These are phyloP conservation scores for Xanthia icteritia DNA, from an alignment of 2,888 invertebrate species.

Conservation along the genomic window DNA sequence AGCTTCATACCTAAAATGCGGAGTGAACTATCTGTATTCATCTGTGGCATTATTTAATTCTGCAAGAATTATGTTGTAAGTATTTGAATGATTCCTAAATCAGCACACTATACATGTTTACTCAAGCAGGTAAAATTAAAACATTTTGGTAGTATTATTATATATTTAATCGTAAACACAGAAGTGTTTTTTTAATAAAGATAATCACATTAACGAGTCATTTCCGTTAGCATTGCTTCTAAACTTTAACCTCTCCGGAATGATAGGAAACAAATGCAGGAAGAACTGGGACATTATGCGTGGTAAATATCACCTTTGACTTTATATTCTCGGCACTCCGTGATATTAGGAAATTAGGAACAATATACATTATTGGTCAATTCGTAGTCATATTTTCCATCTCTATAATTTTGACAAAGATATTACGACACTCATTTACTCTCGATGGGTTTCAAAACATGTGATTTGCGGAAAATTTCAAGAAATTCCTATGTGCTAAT, in stretches of 20 bases:
- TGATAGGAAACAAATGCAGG: neutral
- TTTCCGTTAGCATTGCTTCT: neutral
- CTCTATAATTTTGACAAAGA: neutral
- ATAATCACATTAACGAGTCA: neutral
- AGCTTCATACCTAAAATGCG: no score
- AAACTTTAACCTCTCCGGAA: conserved; percentile 14
- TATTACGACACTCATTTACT: no score
- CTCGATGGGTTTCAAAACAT: neutral
- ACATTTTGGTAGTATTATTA: neutral
- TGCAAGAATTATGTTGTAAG: neutral
- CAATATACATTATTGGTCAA: neutral
- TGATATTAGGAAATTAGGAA: neutral
- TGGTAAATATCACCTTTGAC: no score
- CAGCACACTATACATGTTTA: neutral
- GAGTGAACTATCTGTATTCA: no score
- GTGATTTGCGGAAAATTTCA: neutral
- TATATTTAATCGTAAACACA: neutral
- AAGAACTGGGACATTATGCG: neutral
- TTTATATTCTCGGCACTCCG: neutral
- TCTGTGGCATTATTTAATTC: neutral
- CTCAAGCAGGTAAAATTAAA: neutral
- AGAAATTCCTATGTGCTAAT: neutral
- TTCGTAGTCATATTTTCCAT: neutral
- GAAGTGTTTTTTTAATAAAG: neutral
- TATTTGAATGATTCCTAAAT: neutral